These are phyloP conservation scores for Nibea coibor DNA, from an alignment of 2,113 vertebrate species.

Conservation along the genomic window DNA sequence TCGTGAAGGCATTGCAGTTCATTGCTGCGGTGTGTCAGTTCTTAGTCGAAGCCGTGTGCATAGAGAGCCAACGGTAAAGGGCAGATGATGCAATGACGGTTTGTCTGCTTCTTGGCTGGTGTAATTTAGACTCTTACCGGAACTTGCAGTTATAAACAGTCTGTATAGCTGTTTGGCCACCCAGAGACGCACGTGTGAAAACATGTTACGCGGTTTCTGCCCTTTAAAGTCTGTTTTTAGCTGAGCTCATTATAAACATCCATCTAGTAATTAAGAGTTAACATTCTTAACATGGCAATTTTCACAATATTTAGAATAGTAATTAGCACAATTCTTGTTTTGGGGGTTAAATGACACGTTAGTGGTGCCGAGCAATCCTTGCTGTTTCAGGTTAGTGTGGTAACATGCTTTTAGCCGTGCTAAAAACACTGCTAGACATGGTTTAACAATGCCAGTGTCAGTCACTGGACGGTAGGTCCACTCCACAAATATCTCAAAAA, in stretches of 20 bases:
- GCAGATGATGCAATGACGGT: slow-evolving; percentile 40
- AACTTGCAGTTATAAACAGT: slow-evolving; percentile 15
- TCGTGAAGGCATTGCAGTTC: slow-evolving; percentile 66
- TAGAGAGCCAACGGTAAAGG: background rate
- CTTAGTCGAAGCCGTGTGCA: slow-evolving; percentile 24
- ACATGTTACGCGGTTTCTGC: slow-evolving; percentile 14
- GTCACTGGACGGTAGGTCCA: background rate
- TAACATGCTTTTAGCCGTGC: background rate
- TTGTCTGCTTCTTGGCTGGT: slow-evolving; percentile 1
- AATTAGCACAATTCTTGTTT: slow-evolving; percentile 12
- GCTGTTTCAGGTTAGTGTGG: background rate
- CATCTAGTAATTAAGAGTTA: slow-evolving; percentile 32
- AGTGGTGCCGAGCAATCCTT: background rate
- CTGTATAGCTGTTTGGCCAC: slow-evolving; percentile 11
- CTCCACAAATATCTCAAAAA: background rate
- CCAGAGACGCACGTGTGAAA: slow-evolving; percentile 38
- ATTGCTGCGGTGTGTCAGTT: slow-evolving; percentile 43
- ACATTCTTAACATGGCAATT: background rate
- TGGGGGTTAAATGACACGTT: background rate
- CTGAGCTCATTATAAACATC: slow-evolving; percentile 4
- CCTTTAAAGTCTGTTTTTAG: slow-evolving; percentile 46
- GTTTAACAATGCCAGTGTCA: background rate
- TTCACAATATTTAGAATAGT: slow-evolving; percentile 10
- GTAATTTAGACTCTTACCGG: slow-evolving; percentile 1
- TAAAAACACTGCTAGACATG: background rate